Evolutionary conservation across 2,113 vertebrate genomes (phyloP), one percentile per base, ranked within the genome.

Genomic region (Apistogramma diplotaenia): DNA sequence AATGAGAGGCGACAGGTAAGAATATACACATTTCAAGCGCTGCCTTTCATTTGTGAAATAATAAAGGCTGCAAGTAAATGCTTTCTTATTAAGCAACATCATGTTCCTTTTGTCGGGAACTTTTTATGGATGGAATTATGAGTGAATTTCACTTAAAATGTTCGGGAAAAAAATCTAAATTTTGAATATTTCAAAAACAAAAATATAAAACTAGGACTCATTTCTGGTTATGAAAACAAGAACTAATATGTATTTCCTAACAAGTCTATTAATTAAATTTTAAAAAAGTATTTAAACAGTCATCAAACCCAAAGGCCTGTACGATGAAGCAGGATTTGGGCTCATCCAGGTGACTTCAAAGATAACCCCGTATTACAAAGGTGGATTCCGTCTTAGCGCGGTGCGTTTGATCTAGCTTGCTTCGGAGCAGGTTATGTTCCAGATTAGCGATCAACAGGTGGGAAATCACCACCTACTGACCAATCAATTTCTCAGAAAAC

Each of bases 1-100:
- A 70, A 70, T 70, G 43, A 70, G 25, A 70, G 18, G 18, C 25
- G 65, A 70, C 40, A n/a, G 65, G 51, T 70, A 70, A 70, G 43
- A 70, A 70, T 51, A 51, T 70, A 51, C 43, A 51, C 43, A 31
- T 31, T 51, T 70, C 25, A 70, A 70, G 43, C 43, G 31, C 23
- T 29, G 4, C 1, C 62, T 49, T 67, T 67, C 16, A 67, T 29
- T 23, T 67, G 23, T 67, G 62, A 6, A 51, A 51, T 70, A 9
- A 70, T 31, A 51, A 70, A 19, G 25, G 65, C 43, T 51, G 43
- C 43, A 70, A 70, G 25, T 0, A 13, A 70, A 51, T 70, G 43
- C 25, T 19, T 70, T 49, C 29, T n/a, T 29, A 49, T n/a, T 29
- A 49, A 49, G 62, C 29, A 51, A 51, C 65, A 70, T 51, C 25